Base-by-base conservation (phyloP, 2,888 invertebrate species). In the Petrophora chlorosata region DNA sequence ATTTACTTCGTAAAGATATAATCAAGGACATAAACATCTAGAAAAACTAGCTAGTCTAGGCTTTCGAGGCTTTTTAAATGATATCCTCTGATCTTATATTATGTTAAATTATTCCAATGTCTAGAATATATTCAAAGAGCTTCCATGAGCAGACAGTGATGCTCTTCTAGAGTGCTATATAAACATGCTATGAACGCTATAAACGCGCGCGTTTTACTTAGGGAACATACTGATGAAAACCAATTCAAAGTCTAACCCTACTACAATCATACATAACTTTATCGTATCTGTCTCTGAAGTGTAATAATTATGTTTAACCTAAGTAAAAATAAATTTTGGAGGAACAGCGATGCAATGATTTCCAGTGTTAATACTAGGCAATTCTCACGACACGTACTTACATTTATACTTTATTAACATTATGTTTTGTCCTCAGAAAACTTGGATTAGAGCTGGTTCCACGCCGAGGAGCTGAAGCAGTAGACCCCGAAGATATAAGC, bases 361-460 rank as follows among this genome's bases (percentile, higher is more conserved):
- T n/a, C n/a, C n/a, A n/a, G n/a, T n/a, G n/a, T n/a, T n/a, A n/a
- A n/a, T n/a, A n/a, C n/a, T n/a, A n/a, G n/a, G n/a, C n/a, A n/a
- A n/a, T n/a, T n/a, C n/a, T n/a, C n/a, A n/a, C n/a, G n/a, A n/a
- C n/a, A n/a, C n/a, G n/a, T n/a, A n/a, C n/a, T n/a, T n/a, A n/a
- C n/a, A n/a, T n/a, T n/a, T 23, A 23, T 23, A n/a, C 0, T 8
- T 8, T 8, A 5, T 23, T 8, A 7, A 23, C 1, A 23, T 26
- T 28, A 7, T 10, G 7, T 32, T 5, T 28, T 12, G 3, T 12
- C n/a, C 3, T 26, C 91, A 98, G 98, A 79, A 97, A 97, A 91
- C 92, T 98, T 38, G 96, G 96, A 0, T 83, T 98, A 73, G 98
- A 98, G 84, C 84, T 98, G 73, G 98, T 98, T 14, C 98, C 98